Conservation (phyloP, 2,888 invertebrate genomes). For the Eupithecia exiguata region DNA sequence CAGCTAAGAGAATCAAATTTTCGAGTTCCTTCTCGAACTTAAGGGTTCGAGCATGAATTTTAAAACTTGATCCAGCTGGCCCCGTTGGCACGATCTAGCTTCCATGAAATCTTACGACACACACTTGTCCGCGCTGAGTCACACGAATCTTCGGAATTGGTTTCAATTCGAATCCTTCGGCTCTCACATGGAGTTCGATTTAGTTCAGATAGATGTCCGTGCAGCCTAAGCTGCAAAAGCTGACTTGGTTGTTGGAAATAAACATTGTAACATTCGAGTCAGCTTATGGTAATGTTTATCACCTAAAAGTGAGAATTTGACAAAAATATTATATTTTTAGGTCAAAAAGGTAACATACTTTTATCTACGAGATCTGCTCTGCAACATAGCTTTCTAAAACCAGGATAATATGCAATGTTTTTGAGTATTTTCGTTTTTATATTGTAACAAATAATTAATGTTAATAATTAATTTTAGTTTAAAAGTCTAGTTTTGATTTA, state of each 20-base stretch:
- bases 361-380: neutral
- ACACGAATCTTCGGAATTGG: neutral
- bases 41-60: neutral
- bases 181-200: neutral
- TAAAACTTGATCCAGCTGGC: neutral
- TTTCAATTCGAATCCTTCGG: neutral
- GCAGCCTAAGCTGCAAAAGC: neutral
- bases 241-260: neutral
- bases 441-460: no score
- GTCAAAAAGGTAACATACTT: neutral
- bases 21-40: neutral
- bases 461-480: no score
- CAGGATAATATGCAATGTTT: neutral
- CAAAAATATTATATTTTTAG: conserved; percentile 1
- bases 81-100: neutral
- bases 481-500: neutral
- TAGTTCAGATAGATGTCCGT: neutral
- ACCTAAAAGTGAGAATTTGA: neutral
- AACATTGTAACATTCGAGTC: neutral
- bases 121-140: neutral
- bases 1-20: neutral
- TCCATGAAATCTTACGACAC: neutral
- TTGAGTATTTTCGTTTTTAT: neutral
- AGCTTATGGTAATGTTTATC: neutral
- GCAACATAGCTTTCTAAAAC: neutral